Percentiles rank a stretch among this genome's conserved stretches.
phyloP scores from a whole-genome alignment of 2,797 vertebrate genomes.

The Urosaurus nigricauda region DNA sequence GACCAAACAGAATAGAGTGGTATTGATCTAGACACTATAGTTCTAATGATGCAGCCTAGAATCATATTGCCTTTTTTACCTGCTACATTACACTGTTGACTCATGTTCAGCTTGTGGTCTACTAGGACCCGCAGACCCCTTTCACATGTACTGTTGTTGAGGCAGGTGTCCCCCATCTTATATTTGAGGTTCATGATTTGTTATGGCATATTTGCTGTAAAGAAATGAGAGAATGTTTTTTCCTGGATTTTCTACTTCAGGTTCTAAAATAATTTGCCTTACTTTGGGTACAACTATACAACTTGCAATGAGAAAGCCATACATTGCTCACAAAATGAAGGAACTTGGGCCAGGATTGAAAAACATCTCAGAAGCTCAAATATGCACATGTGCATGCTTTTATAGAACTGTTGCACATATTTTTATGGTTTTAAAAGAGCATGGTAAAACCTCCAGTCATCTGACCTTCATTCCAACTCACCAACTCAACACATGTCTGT shows the following conservation, averaged over 20 bases:
- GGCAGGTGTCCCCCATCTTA: too few species aligned
- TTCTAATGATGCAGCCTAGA: too few species aligned
- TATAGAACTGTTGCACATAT: not conserved
- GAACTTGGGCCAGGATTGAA: not conserved
- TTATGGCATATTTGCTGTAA: not conserved
- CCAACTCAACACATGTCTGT: conserved; percentile 4
- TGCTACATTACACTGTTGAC: too few species aligned
- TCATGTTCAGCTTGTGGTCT: too few species aligned
- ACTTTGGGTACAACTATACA: not conserved
- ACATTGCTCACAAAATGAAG: not conserved
- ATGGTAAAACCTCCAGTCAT: not conserved
- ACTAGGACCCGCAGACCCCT: too few species aligned
- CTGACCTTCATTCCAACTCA: conserved; percentile 22
- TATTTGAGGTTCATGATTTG: too few species aligned
- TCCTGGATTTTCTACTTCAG: not conserved
- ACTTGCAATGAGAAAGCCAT: not conserved
- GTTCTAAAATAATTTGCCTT: not conserved
- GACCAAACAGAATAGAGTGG: too few species aligned
- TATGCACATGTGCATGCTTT: not conserved
- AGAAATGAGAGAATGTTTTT: not conserved
- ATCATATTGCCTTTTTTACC: too few species aligned
- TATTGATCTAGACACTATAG: too few species aligned
- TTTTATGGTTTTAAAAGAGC: conserved; percentile 41
- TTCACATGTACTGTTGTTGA: too few species aligned
- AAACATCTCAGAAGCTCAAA: not conserved